Evolutionary conservation across 1,140 invertebrate species (phyloP).

Genomic region (Neodiprion lecontei): DNA sequence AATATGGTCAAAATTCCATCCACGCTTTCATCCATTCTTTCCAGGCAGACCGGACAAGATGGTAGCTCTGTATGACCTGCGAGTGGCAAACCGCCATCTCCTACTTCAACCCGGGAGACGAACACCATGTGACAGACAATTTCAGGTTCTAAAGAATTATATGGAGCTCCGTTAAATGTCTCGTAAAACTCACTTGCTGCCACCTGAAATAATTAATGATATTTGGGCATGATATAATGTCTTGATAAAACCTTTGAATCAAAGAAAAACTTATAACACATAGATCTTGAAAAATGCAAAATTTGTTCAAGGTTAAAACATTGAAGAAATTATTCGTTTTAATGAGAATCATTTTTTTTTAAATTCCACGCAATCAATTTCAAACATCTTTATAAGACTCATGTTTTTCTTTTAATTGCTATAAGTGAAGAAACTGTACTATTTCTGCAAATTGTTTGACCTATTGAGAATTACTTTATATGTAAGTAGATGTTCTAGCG

Average conservation of each 20-base stretch:
- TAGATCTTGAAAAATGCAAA: too few species aligned
- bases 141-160: conserved; percentile 92
- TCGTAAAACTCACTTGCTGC: conserved; percentile 92
- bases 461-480: too few species aligned
- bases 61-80: conserved; percentile 92
- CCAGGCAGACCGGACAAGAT: conserved; percentile 96
- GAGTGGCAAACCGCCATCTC: conserved; percentile 73
- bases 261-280: background rate
- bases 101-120: conserved; percentile 91
- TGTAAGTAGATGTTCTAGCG: too few species aligned
- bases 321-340: conserved; percentile 13
- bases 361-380: background rate
- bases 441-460: too few species aligned
- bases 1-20: conserved; percentile 97
- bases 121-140: conserved; percentile 92
- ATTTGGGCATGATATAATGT: conserved; percentile 46
- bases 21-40: conserved; percentile 97
- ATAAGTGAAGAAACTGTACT: too few species aligned
- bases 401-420: too few species aligned
- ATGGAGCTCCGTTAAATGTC: conserved; percentile 90
- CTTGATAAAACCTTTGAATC: too few species aligned
- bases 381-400: too few species aligned
- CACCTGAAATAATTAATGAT: conserved; percentile 67
- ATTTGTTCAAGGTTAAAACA: background rate
- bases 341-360: background rate